Evolutionary conservation across 2,888 invertebrate species (phyloP), one percentile per base, ranked within the genome.

Genomic region (Metalampra italica): DNA sequence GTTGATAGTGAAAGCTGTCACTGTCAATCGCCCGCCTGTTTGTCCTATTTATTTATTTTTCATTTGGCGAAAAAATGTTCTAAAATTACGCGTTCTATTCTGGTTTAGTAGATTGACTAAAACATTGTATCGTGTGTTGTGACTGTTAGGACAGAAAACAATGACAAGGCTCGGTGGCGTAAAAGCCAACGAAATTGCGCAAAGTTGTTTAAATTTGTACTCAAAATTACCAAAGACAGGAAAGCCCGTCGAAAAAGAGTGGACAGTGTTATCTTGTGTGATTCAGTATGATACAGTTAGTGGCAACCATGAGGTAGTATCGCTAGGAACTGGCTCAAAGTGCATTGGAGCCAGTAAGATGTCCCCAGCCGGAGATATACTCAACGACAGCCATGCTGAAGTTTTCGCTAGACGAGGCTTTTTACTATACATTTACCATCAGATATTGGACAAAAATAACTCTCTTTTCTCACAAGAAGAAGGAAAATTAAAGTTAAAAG

Each of bases 351-450:
- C 91, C 49, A 80, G 83, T 3, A 92, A 92, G 74, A 86, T 94
- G 84, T 93, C 92, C 46, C 66, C 85, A 1, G 75, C 73, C 29
- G 97, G 97, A 1, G 91, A 92, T 62, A 89, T 95, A 52, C 66
- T 98, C 11, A 96, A 96, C 72, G 98, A 98, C 77, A 96, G 96
- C 37, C 98, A 98, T 84, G 97, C 98, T 0, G 98, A 98, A 90
- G 91, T 97, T 22, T 83, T 98, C 45, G 94, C 96, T 7, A 91
- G 98, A 60, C 90, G 98, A 62, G 94, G 93, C 0, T 95, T 98
- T 66, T 61, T 97, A 15, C 83, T 94, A 52, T 98, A 95, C 73
- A 71, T 96, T 2, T 93, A 95, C 61, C 77, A 92, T 47, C 62
- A 75, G 50, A 13, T 39, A 39, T 4, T 9, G 14, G 9, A 7